A percentile compares a stretch with the other conserved stretches of the same genome.
Evolutionary conservation across 2,797 vertebrate species (phyloP).

Genomic region (Avahi laniger): DNA sequence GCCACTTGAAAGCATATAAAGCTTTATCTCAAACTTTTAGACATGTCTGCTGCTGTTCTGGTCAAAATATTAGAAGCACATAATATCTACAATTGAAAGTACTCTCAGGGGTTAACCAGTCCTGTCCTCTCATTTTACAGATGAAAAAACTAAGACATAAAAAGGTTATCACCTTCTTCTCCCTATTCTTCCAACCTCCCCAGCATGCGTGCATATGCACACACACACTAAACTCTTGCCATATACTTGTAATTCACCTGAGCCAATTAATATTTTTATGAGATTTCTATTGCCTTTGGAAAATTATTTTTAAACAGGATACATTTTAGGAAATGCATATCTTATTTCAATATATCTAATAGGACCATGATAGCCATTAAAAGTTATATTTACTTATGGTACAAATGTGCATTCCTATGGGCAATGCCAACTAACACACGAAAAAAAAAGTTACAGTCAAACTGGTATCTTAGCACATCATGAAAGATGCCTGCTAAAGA

Average conservation of each 20-base stretch:
- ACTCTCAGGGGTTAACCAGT: background rate
- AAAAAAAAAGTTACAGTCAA: background rate
- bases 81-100: slow-evolving; percentile 2
- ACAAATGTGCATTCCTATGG: background rate
- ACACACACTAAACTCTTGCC: background rate
- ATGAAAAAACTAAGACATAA: background rate
- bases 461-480: background rate
- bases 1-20: slow-evolving; percentile 79
- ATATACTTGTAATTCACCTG: background rate
- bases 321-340: background rate
- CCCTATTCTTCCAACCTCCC: background rate
- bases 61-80: background rate
- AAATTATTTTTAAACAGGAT: slow-evolving; percentile 9
- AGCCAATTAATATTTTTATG: background rate
- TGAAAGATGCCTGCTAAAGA: background rate
- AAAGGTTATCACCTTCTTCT: background rate
- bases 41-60: background rate
- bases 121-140: background rate
- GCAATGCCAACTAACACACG: background rate
- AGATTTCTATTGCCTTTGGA: background rate
- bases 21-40: slow-evolving; percentile 63
- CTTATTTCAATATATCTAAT: background rate
- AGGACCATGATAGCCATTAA: background rate
- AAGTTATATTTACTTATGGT: background rate
- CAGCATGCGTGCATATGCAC: background rate